Base-by-base conservation (phyloP, 2,113 vertebrate species). In the Brachypodius melanocephalos region DNA sequence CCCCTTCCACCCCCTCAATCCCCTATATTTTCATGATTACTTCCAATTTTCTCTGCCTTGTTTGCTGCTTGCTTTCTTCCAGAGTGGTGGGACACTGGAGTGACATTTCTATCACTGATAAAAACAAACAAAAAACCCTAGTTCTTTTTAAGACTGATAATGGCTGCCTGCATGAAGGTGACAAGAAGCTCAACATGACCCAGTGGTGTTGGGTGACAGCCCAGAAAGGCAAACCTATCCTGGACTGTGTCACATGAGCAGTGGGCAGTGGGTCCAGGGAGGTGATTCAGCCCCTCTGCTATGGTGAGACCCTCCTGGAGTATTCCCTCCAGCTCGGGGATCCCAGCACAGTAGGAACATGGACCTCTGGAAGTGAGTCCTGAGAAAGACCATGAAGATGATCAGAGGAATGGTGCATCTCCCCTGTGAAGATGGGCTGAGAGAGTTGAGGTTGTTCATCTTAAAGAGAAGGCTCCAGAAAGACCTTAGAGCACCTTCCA, bases 81-180 rank as follows among this genome's bases (percentile, higher is more conserved):
- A 36, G 55, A 59, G 29, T 0, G 3, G 3, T 29, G 29, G 57
- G 32, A 43, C 28, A 21, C 8, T 49, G 36, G 19, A 46, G 15
- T 32, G 40, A 52, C 1, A 0, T n/a, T 74, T 21, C 29, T 24
- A 1, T 29, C 3, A 1, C 40, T 40, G 21, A 42, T 45, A 65
- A 68, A 42, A 40, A 62, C 9, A 65, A 68, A 62, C 8, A n/a
- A 34, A 58, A 34, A 0, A 0, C 1, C 2, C 2, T 42, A 7
- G 5, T 48, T 49, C 57, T 51, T 85, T 88, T 71, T 58, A 80
- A 61, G n/a, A 36, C 0, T 52, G 28, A 51, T 73, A 28, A 24
- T n/a, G 45, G 28, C 31, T 66, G 12, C 25, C 31, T 66, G 11
- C 38, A 31, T 10, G 34, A 71, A 75, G 12, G 49, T 51, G 52